phyloP scores from a whole-genome alignment of 2,888 invertebrate genomes.

The Drosophila bunnanda region DNA sequence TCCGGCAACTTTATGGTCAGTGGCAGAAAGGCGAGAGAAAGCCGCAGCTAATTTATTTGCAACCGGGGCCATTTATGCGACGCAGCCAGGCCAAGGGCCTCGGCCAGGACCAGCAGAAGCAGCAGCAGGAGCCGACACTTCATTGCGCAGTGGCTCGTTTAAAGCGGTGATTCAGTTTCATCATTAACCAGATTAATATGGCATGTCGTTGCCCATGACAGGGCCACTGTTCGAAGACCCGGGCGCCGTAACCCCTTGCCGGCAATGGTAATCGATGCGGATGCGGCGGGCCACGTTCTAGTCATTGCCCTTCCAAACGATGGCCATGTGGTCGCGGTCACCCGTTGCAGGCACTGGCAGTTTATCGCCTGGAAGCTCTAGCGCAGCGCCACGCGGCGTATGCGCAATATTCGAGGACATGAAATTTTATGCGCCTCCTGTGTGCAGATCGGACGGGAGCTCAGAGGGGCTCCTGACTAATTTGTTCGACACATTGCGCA shows the following conservation, averaged over 20 bases:
- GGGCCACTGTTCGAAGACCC: conserved; percentile 43
- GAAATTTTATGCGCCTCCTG: conserved; percentile 68
- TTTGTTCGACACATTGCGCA: conserved; percentile 53
- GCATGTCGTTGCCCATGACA: conserved; percentile 83
- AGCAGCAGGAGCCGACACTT: conserved; percentile 48
- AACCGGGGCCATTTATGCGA: conserved; percentile 72
- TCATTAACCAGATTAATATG: conserved; percentile 85
- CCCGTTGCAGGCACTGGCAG: conserved; percentile 76
- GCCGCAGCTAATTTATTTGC: conserved; percentile 80
- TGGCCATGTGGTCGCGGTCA: conserved; percentile 76
- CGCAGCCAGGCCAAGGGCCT: conserved; percentile 28
- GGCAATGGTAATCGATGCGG: conserved; percentile 22
- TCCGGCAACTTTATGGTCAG: conserved; percentile 62
- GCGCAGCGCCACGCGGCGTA: conserved; percentile 67
- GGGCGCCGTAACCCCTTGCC: conserved; percentile 32
- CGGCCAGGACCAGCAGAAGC: conserved; percentile 5
- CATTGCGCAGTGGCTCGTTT: conserved; percentile 82
- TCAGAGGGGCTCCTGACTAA: conserved; percentile 56
- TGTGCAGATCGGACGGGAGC: conserved; percentile 5
- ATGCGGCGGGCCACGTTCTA: conserved; percentile 58
- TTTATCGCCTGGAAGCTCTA: conserved; percentile 72
- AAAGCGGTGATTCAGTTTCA: conserved; percentile 85
- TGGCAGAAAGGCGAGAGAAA: conserved; percentile 56
- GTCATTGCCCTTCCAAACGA: conserved; percentile 59
- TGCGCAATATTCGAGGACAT: conserved; percentile 73